Base-by-base conservation (phyloP, 2,888 invertebrate species). In the Chloromyia formosa region DNA sequence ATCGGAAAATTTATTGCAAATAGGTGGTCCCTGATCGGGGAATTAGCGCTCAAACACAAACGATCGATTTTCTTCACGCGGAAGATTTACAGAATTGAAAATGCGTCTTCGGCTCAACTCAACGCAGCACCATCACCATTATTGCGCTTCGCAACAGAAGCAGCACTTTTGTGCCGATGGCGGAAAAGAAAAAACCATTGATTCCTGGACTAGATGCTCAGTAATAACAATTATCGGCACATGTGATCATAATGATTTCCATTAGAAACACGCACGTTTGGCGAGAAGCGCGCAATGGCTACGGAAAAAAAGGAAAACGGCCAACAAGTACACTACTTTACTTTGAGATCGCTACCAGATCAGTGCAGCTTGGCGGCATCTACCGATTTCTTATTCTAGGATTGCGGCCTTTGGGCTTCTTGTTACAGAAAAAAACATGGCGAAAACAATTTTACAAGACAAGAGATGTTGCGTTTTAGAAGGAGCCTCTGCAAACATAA, bases 161-260 rank as follows among this genome's bases (percentile, higher is more conserved):
- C 27, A 35, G 56, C 22, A 10, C 53, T 5, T 53, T 53, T 53
- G 53, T 53, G 14, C 5, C 18, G 53, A 53, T 53, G 49, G 12
- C 49, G 16, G 4, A 12, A 49, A 49, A 10, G 10, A n/a, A 49
- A 49, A 49, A 49, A 3, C 49, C 45, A 58, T 23, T 20, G 58
- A 42, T 42, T 23, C 20, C n/a, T 18, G 69, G n/a, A 35, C 40
- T 71, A 35, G 18, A 56, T 58, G 71, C 56, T 35, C 58, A 56
- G 61, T 73, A 73, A 73, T 73, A 73, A 73, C 73, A 73, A 73
- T 73, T 73, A 73, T 73, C 60, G 73, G 61, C 73, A 73, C 73
- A 73, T 60, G 61, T 73, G 61, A 73, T 73, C 73, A 42, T 73
- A 58, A 58, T 73, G 61, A 73, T 73, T 73, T 73, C 71, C 61